Conservation (phyloP, 2,888 invertebrate species). For the Alloscopus bannaensis region DNA sequence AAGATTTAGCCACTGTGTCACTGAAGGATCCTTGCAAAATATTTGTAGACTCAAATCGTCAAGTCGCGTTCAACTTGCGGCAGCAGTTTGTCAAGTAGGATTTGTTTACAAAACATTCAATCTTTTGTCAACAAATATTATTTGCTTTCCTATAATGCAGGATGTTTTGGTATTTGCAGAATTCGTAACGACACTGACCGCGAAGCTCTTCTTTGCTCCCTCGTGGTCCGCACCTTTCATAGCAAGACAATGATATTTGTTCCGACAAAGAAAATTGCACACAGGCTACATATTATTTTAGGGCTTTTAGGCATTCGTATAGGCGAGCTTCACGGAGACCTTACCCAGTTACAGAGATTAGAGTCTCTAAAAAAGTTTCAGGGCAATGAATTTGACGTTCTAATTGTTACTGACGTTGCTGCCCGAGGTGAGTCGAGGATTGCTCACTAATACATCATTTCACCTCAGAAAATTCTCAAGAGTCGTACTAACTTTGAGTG, state of each 20-base stretch:
- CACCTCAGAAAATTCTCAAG: too few species aligned
- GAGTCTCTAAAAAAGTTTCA: slow-evolving; percentile 93
- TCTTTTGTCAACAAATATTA: slow-evolving; percentile 11
- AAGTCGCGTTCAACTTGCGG: slow-evolving; percentile 94
- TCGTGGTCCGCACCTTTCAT: slow-evolving; percentile 91
- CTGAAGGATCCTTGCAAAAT: slow-evolving; percentile 94
- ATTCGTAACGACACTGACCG: slow-evolving; percentile 94
- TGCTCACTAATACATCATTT: not conserved
- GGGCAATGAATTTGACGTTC: slow-evolving; percentile 87
- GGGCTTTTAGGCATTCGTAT: slow-evolving; percentile 87
- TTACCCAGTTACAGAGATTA: slow-evolving; percentile 95
- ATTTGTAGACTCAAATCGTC: slow-evolving; percentile 96
- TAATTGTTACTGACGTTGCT: slow-evolving; percentile 96
- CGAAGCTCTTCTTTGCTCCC: slow-evolving; percentile 89
- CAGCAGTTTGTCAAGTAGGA: slow-evolving; percentile 93
- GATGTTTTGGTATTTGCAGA: slow-evolving; percentile 75
- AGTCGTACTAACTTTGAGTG: not conserved
- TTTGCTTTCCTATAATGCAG: slow-evolving; percentile 2
- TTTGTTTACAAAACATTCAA: not conserved
- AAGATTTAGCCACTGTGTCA: slow-evolving; percentile 95
- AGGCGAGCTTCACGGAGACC: slow-evolving; percentile 95
- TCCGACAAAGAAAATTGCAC: slow-evolving; percentile 96
- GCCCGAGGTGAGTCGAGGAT: slow-evolving; percentile 82
- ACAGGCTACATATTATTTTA: slow-evolving; percentile 92
- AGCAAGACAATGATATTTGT: slow-evolving; percentile 96